Evolutionary conservation across 2,113 vertebrate species (phyloP), one percentile per base, ranked within the genome.

Genomic region (Crotalus viridis): DNA sequence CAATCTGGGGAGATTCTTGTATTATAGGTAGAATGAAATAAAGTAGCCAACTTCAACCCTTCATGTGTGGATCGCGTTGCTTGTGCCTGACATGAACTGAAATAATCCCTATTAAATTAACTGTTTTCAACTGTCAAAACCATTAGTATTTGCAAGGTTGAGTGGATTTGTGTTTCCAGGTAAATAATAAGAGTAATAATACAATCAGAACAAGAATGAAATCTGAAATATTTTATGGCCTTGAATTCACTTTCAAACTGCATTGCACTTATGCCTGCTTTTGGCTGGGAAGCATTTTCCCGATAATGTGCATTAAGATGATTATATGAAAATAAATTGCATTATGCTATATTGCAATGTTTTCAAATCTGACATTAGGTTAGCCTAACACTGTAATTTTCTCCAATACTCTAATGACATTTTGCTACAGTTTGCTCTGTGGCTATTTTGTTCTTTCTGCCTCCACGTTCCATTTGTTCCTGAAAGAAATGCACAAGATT

Each of bases 401-500:
- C 92, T 95, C 92, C 0, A 1, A 48, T 87, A 89, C 81, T 94
- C 94, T 96, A 97, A 97, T 96, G 95, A 95, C 94, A 94, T 91
- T 92, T 94, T 88, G 48, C 92, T 96, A 96, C 95, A 87, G 92
- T 86, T 96, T 93, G 19, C 46, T 96, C 95, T 95, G 90, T 92
- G 96, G 92, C 95, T 96, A 95, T 22, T 96, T 96, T 94, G 61
- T 69, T 93, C 93, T 94, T 95, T 69, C 95, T 96, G 95, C 96
- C 95, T 95, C 94, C 95, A 91, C 91, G 94, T 96, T 85, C 91
- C 87, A 8, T 90, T 92, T 94, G 95, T 97, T 97, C 96, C 97
- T 95, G 96, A 95, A 97, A 97, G 96, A 97, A 96, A 97, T 94
- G 94, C 92, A 95, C 94, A 96, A 92, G 96, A 95, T 96, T 97